Base-by-base conservation (phyloP, 1,140 invertebrate genomes). In the Belonocnema kinseyi region DNA sequence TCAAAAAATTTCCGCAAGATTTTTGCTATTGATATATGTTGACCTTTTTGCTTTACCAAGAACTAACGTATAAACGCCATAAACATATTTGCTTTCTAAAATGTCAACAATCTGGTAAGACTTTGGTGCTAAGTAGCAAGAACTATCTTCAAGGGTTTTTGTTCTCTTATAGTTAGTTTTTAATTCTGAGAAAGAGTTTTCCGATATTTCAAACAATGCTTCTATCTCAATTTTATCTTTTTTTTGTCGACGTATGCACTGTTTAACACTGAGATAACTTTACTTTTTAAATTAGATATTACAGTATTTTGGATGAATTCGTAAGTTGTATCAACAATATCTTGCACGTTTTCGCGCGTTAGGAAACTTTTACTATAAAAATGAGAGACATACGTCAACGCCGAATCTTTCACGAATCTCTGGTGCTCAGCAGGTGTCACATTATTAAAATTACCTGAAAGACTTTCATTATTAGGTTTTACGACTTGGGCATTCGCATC, bases 161-260 rank as follows among this genome's bases (percentile, higher is more conserved):
- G 75, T 46, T 56, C 74, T 75, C 73, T 70, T 77, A 72, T 77
- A 19, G 10, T 80, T 74, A 4, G 76, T 77, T 19, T 77, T 73
- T 14, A 77, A 77, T 75, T 33, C 61, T 61, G 26, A 7, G 58
- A 80, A 80, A 17, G 66, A 0, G 40, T 72, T 51, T 75, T 51
- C 46, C 8, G 11, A 74, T 66, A 53, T 66, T 11, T 21, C 33
- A 58, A 80, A 80, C 26, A 77, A 21, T n/a, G 75, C 14, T 46
- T 40, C 17, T 19, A 77, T 8, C 6, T 75, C 6, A 17, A 17
- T 11, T 50, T 72, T 50, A 72, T 5, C 16, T 10, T 3, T 14
- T 7, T 72, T 40, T 26, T 1, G n/a, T 56, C 3, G 46, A 75
- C 26, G 12, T 72, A 11, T 50, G 12, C 61, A 66, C 19, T 54